phyloP scores from a whole-genome alignment of 2,113 vertebrate species.

The Cryptomyrus ogoouensis region DNA sequence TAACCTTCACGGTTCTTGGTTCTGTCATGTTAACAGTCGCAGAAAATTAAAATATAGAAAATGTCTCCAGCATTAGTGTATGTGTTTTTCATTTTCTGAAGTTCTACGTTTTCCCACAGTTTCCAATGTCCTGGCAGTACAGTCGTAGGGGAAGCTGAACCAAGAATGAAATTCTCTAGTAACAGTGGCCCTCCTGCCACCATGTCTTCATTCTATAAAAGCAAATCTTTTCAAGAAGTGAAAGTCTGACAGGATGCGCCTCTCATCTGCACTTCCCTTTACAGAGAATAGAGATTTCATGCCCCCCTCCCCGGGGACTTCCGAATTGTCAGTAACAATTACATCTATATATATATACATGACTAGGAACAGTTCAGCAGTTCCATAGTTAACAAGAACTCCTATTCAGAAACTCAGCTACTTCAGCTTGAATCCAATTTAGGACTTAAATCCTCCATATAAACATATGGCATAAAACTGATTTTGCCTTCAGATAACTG shows the following conservation, averaged over 20 bases:
- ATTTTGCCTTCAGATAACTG: background rate
- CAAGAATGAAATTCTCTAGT: background rate
- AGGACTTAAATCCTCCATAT: background rate
- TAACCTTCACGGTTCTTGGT: background rate
- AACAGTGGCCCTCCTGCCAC: slow-evolving; percentile 21
- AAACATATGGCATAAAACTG: background rate
- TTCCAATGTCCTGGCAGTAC: slow-evolving; percentile 6
- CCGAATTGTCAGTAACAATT: background rate
- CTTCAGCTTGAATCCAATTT: background rate
- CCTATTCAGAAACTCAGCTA: background rate
- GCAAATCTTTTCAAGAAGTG: background rate
- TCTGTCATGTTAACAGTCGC: background rate
- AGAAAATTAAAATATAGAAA: background rate
- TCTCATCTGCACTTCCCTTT: background rate
- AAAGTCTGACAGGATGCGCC: background rate
- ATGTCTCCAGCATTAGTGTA: background rate
- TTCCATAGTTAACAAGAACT: background rate
- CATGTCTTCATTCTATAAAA: slow-evolving; percentile 6
- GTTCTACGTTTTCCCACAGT: background rate
- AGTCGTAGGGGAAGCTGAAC: slow-evolving; percentile 15
- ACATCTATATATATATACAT: background rate
- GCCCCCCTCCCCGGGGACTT: background rate
- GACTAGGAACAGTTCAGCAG: background rate
- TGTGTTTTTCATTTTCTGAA: background rate
- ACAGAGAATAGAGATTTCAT: background rate